These are phyloP conservation scores for Cephalophus harveyi DNA, from an alignment of 2,113 vertebrate species.

Conservation along the genomic window DNA sequence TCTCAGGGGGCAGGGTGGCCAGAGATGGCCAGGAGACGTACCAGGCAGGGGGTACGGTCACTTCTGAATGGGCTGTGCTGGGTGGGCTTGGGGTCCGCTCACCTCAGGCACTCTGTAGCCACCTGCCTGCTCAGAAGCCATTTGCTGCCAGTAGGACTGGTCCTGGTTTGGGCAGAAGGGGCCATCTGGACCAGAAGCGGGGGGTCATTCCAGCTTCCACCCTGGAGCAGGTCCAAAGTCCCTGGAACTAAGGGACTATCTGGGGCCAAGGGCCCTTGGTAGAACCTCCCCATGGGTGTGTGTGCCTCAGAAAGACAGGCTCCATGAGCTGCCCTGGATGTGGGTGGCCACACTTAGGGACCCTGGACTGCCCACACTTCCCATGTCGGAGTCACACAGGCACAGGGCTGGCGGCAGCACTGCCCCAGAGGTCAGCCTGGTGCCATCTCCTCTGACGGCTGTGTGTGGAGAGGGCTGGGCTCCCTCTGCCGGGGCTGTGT, in stretches of 20 bases:
- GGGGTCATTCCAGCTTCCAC: neutral
- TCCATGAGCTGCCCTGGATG: rapidly evolving
- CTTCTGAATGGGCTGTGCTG: neutral
- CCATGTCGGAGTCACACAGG: rapidly evolving
- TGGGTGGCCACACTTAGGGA: neutral
- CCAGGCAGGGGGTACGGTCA: rapidly evolving
- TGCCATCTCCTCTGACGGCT: neutral
- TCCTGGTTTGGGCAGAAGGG: neutral
- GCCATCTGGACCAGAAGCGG: neutral
- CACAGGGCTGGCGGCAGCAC: rapidly evolving
- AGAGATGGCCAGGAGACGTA: rapidly evolving
- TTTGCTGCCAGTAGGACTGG: neutral
- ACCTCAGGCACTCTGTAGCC: neutral
- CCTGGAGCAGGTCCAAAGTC: too few species aligned
- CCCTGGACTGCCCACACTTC: neutral
- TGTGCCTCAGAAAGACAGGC: neutral
- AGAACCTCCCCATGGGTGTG: rapidly evolving
- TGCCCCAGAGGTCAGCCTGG: neutral
- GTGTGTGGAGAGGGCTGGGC: neutral
- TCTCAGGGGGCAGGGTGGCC: neutral
- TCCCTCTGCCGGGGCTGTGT: neutral
- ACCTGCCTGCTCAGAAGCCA: neutral
- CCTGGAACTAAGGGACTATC: neutral
- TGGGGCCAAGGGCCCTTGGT: neutral
- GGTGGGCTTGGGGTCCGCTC: neutral